A percentile compares a stretch with the other conserved stretches of the same genome.
Conservation (phyloP, 2,888 invertebrate species). For the Drosophila nr. medialis region DNA sequence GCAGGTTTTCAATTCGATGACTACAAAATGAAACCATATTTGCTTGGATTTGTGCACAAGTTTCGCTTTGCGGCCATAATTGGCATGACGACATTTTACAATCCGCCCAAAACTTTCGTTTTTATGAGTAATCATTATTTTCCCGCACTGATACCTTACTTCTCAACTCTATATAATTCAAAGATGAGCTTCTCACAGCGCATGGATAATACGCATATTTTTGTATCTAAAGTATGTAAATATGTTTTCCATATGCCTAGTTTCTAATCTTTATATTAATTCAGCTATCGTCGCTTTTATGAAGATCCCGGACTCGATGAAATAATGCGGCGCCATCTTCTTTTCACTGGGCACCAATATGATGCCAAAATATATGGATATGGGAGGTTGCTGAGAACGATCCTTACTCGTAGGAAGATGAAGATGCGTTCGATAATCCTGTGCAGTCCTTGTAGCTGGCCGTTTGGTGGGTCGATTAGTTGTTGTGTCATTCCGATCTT, state of each 20-base stretch:
- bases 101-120: slow-evolving; percentile 58
- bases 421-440: slow-evolving; percentile 38
- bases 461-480: slow-evolving; percentile 55
- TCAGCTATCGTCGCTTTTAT: slow-evolving; percentile 54
- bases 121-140: slow-evolving; percentile 69
- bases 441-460: slow-evolving; percentile 38
- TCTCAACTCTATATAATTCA: slow-evolving; percentile 42
- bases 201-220: slow-evolving; percentile 31
- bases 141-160: slow-evolving; percentile 67
- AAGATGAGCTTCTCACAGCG: slow-evolving; percentile 72
- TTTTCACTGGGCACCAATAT: slow-evolving; percentile 74
- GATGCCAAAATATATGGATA: slow-evolving; percentile 53
- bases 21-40: slow-evolving; percentile 72
- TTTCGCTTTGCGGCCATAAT: slow-evolving; percentile 80
- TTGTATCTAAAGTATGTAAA: no score
- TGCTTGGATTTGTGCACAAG: slow-evolving; percentile 76
- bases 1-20: slow-evolving; percentile 80
- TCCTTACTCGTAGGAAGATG: slow-evolving; percentile 23
- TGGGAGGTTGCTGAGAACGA: slow-evolving; percentile 28
- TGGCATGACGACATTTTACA: slow-evolving; percentile 68
- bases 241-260: no score
- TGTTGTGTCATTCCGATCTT: slow-evolving; percentile 34
- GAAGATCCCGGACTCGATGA: slow-evolving; percentile 55
- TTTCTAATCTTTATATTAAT: no score
- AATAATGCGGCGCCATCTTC: slow-evolving; percentile 73